Conservation (phyloP, 2,113 vertebrate species). For the Crypturellus undulatus region DNA sequence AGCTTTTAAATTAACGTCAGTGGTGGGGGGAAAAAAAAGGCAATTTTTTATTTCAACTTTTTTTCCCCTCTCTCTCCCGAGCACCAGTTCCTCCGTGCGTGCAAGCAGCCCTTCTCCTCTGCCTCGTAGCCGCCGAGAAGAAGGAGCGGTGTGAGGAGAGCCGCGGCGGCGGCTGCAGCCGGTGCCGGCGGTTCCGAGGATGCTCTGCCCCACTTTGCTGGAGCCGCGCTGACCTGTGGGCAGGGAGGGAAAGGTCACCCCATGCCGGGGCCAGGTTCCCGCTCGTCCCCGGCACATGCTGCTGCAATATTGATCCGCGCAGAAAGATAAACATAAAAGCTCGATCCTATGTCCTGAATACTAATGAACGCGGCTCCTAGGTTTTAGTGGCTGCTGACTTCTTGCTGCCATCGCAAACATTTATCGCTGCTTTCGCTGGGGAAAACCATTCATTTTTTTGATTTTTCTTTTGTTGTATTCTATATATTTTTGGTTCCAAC, state of each 20-base stretch:
- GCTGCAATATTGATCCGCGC: conserved; percentile 89
- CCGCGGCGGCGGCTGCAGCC: background rate
- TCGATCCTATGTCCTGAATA: conserved; percentile 74
- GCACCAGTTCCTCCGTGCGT: conserved; percentile 44
- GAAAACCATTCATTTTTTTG: background rate
- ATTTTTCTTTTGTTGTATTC: background rate
- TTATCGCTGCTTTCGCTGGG: conserved; percentile 20
- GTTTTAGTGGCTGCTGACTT: conserved; percentile 76
- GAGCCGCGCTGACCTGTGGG: conserved; percentile 83
- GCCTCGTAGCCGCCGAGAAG: background rate
- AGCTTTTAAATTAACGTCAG: background rate
- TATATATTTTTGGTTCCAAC: accelerated
- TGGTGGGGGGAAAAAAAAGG: accelerated
- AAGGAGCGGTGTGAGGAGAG: conserved; percentile 63
- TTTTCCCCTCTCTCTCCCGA: background rate
- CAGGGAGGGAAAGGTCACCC: conserved; percentile 89
- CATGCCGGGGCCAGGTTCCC: conserved; percentile 83
- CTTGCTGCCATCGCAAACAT: conserved; percentile 28
- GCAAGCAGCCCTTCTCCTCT: conserved; percentile 35
- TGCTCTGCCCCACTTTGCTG: conserved; percentile 78
- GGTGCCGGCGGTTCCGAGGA: conserved; percentile 63
- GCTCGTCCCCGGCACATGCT: conserved; percentile 86
- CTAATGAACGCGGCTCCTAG: conserved; percentile 69
- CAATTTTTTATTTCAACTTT: background rate
- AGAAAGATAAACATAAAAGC: conserved; percentile 83